These are phyloP conservation scores for Troides oblongomaculatus DNA, from an alignment of 2,888 invertebrate species.

Conservation along the genomic window DNA sequence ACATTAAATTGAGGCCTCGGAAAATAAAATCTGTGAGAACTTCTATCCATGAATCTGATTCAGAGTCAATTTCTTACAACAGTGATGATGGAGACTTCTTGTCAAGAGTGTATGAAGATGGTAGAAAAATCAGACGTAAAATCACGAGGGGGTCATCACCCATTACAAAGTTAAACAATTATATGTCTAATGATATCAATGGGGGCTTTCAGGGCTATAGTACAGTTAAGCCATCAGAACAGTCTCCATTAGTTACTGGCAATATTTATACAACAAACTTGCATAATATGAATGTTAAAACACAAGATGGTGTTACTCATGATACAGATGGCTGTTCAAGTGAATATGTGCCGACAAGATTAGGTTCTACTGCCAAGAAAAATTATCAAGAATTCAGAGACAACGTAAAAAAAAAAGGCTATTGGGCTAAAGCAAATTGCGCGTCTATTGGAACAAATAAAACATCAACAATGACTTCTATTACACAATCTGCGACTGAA, in stretches of 20 bases:
- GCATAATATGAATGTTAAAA: conserved; percentile 59
- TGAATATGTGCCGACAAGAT: conserved; percentile 73
- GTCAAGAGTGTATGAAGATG: conserved; percentile 62
- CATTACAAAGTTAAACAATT: conserved; percentile 40
- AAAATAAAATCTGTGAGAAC: conserved; percentile 37
- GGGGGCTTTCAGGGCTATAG: conserved; percentile 58
- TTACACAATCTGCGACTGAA: conserved; percentile 27
- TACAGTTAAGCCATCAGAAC: conserved; percentile 54
- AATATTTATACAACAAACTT: conserved; percentile 67
- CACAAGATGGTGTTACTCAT: conserved; percentile 39
- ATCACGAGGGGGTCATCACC: conserved; percentile 46
- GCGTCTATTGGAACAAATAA: conserved; percentile 46
- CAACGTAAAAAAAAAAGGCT: conserved; percentile 68
- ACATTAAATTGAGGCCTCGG: conserved; percentile 37
- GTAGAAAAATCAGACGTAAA: conserved; percentile 53
- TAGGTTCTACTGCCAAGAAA: conserved; percentile 65
- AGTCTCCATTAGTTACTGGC: conserved; percentile 63
- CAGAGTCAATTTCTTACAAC: conserved; percentile 65
- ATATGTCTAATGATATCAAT: conserved; percentile 39
- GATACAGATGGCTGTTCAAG: conserved; percentile 62
- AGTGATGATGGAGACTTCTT: conserved; percentile 70
- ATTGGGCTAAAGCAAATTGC: conserved; percentile 73
- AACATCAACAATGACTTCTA: conserved; percentile 35
- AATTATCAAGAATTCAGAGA: conserved; percentile 74
- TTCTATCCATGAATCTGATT: conserved; percentile 55